Conservation (phyloP, 2,113 vertebrate species). For the Colossoma macropomum region DNA sequence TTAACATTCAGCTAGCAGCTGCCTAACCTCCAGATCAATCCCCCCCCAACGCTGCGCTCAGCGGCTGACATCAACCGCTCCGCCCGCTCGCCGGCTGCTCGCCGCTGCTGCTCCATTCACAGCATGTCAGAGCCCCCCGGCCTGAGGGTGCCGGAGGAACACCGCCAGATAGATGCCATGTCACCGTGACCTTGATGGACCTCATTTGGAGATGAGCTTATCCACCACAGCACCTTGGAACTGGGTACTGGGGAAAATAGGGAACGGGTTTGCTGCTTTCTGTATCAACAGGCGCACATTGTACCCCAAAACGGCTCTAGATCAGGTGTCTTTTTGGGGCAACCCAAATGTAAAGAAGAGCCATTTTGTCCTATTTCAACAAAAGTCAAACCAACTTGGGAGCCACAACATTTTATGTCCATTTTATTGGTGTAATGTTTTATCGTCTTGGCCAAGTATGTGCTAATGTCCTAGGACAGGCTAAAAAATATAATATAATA, state of each 20-base stretch:
- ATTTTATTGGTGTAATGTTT: too few species aligned
- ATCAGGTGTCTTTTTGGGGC: too few species aligned
- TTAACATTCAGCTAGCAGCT: conserved; percentile 56
- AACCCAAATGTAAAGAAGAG: too few species aligned
- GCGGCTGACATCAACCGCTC: conserved; percentile 21
- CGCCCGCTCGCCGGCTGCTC: not conserved
- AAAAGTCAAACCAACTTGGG: too few species aligned
- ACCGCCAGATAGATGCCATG: not conserved
- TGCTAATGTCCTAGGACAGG: too few species aligned
- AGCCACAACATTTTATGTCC: too few species aligned
- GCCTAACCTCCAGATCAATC: conserved; percentile 42
- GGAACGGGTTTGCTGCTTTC: not conserved
- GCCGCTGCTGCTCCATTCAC: not conserved
- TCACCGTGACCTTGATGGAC: conserved; percentile 3
- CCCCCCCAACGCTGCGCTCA: not conserved
- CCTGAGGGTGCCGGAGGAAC: not conserved
- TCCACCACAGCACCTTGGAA: not conserved
- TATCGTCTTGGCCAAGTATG: too few species aligned
- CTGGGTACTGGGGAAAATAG: not conserved
- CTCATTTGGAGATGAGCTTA: not conserved
- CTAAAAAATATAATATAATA: too few species aligned
- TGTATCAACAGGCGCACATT: not conserved
- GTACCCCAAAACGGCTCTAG: too few species aligned
- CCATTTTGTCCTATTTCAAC: too few species aligned
- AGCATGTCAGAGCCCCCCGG: not conserved